Evolutionary conservation across 2,888 invertebrate species (phyloP).

Genomic region (Liopterus haemorrhoidalis): DNA sequence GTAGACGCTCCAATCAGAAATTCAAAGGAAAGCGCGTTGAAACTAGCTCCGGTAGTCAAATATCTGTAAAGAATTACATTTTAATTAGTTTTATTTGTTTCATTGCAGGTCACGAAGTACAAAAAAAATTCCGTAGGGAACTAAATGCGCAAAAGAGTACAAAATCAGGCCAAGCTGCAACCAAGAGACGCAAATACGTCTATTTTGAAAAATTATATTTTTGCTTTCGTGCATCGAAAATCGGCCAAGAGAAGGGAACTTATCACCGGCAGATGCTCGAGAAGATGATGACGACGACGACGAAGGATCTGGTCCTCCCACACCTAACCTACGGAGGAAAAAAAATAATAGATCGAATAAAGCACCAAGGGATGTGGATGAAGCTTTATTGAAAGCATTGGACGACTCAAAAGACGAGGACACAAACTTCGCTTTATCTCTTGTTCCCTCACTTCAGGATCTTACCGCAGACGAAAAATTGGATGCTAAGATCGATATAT

Average conservation of each 20-base stretch:
- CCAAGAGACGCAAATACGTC: constrained; percentile 31
- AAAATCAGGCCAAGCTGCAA: constrained; percentile 30
- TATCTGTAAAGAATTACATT: constrained; percentile 32
- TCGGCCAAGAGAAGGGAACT: constrained; percentile 22
- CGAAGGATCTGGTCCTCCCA: constrained; percentile 23
- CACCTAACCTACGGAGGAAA: constrained; percentile 33
- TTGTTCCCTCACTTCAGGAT: constrained; percentile 18
- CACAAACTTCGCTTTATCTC: constrained; percentile 23
- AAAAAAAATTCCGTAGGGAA: constrained; percentile 30
- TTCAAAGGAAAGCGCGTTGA: constrained; percentile 33
- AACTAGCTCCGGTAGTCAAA: constrained; percentile 33
- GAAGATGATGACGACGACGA: constrained; percentile 20
- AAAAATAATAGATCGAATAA: constrained; percentile 18
- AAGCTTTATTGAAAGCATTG: constrained; percentile 20
- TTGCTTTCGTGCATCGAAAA: constrained; percentile 30
- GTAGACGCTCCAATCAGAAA: constrained; percentile 34
- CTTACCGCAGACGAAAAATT: constrained; percentile 22
- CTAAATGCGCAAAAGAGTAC: constrained; percentile 29
- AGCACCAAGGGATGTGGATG: constrained; percentile 15
- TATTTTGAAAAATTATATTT: constrained; percentile 30
- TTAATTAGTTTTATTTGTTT: constrained; percentile 10
- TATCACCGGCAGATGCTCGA: constrained; percentile 16
- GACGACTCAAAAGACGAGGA: constrained; percentile 21
- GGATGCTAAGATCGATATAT: constrained; percentile 20
- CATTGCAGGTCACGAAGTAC: constrained; percentile 28